A percentile compares a stretch with the other conserved stretches of the same genome.
Conservation (phyloP, 2,888 invertebrate species). For the Hydrotaea diabolus region DNA sequence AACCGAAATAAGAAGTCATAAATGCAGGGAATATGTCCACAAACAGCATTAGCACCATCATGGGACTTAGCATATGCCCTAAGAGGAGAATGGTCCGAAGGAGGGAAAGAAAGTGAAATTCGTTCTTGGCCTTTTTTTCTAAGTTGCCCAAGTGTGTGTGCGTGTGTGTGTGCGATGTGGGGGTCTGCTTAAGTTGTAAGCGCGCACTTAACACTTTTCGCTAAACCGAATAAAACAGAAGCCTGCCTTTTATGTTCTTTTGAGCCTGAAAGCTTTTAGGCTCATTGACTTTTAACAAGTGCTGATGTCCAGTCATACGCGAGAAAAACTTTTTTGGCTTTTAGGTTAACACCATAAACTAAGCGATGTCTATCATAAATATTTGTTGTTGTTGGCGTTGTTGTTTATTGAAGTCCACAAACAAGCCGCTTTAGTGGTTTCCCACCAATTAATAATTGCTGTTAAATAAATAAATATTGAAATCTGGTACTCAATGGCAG, state of each 20-base stretch:
- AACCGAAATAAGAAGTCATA: not conserved
- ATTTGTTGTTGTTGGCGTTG: not conserved
- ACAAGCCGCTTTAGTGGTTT: not conserved
- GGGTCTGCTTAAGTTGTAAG: not conserved
- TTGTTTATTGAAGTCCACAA: not conserved
- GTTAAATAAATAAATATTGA: not conserved
- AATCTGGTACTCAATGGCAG: not conserved
- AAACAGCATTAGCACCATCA: conserved; percentile 37
- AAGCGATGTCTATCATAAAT: conserved; percentile 52
- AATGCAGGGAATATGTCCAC: not conserved
- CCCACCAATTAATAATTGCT: conserved; percentile 17
- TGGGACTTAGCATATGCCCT: not conserved
- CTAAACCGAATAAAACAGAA: conserved; percentile 40
- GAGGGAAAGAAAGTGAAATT: not conserved
- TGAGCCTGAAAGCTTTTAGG: conserved; percentile 40
- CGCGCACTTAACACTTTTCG: conserved; percentile 44
- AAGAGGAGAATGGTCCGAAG: not conserved
- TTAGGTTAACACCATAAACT: conserved; percentile 29
- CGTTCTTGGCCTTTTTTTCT: not conserved
- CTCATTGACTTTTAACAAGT: conserved; percentile 45
- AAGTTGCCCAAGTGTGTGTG: not conserved
- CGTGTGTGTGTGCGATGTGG: no score
- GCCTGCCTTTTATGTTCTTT: conserved; percentile 42
- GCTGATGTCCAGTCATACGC: not conserved
- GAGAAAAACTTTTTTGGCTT: conserved; percentile 33